Conservation (phyloP, 1,140 invertebrate genomes). For the Ericerus pela region DNA sequence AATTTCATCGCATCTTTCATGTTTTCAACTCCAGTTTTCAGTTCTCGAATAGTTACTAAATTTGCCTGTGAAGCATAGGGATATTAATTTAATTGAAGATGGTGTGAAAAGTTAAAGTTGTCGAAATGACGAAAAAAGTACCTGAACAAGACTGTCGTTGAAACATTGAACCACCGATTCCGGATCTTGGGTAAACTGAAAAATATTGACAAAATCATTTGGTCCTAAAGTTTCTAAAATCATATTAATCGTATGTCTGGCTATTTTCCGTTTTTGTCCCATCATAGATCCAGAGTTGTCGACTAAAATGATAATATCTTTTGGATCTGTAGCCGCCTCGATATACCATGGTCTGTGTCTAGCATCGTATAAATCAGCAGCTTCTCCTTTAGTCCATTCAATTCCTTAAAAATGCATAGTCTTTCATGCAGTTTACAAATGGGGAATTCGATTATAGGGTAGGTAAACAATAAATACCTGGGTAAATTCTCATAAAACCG, state of each 20-base stretch:
- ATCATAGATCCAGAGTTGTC: conserved; percentile 96
- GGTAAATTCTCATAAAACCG: conserved; percentile 90
- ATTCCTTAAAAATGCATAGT: too few relatives aligned
- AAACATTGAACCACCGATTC: conserved; percentile 75
- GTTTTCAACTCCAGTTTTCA: conserved; percentile 61
- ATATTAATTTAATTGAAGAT: not conserved
- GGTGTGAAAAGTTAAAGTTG: not conserved
- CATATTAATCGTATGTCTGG: conserved; percentile 81
- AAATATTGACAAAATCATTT: conserved; percentile 96
- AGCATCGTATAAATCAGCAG: conserved; percentile 76
- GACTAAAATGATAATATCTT: conserved; percentile 83
- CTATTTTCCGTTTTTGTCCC: conserved; percentile 80
- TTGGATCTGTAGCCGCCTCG: conserved; percentile 89
- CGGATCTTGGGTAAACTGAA: conserved; percentile 65
- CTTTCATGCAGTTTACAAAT: too few relatives aligned
- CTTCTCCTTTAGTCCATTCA: conserved; percentile 30
- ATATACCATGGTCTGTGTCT: conserved; percentile 86
- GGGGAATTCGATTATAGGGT: too few relatives aligned
- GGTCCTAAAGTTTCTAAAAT: conserved; percentile 94
- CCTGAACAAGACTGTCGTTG: conserved; percentile 66
- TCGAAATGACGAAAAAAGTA: conserved; percentile 27
- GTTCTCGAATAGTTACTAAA: conserved; percentile 67
- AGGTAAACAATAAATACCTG: conserved; percentile 51
- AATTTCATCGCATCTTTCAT: conserved; percentile 67
- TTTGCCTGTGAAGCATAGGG: conserved; percentile 49